These are phyloP conservation scores for Mungos mungo DNA, from an alignment of 2,113 vertebrate genomes.

Conservation along the genomic window DNA sequence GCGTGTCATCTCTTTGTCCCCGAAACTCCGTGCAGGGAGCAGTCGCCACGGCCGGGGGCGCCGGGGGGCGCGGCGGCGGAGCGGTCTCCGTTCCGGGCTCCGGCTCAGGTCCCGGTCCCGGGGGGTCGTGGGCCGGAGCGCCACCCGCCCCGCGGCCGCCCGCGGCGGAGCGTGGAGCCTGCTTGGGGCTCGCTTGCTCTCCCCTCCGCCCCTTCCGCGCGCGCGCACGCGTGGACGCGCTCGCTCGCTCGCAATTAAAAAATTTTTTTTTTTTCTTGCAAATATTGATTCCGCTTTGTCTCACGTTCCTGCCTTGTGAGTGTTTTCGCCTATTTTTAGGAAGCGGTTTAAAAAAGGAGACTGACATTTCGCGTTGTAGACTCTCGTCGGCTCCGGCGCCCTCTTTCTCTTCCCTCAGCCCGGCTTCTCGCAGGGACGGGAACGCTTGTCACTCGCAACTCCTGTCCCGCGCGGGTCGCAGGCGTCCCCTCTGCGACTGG, in stretches of 20 bases:
- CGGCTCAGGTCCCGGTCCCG: neutral
- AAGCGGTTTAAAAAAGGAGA: neutral
- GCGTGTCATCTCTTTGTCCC: neutral
- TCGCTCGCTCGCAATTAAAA: no score
- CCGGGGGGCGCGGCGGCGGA: neutral
- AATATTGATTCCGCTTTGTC: no score
- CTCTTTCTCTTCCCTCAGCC: neutral
- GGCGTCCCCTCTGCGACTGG: neutral
- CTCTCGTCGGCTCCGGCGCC: neutral
- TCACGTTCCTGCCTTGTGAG: no score
- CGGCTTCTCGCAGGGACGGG: neutral
- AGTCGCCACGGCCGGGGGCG: neutral
- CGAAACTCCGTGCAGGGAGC: accelerated
- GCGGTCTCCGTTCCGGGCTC: accelerated
- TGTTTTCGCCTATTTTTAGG: no score
- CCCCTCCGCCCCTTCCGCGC: no score
- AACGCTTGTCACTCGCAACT: neutral
- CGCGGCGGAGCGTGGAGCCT: no score
- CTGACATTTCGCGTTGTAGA: neutral
- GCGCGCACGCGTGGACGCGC: no score
- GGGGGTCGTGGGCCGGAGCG: neutral
- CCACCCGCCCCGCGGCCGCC: no score
- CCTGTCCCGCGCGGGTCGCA: neutral
- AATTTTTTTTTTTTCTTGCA: no score
- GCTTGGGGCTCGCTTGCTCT: no score